Evolutionary conservation across 2,797 vertebrate genomes (phyloP).

Genomic region (Cercopithecus hamlyni): DNA sequence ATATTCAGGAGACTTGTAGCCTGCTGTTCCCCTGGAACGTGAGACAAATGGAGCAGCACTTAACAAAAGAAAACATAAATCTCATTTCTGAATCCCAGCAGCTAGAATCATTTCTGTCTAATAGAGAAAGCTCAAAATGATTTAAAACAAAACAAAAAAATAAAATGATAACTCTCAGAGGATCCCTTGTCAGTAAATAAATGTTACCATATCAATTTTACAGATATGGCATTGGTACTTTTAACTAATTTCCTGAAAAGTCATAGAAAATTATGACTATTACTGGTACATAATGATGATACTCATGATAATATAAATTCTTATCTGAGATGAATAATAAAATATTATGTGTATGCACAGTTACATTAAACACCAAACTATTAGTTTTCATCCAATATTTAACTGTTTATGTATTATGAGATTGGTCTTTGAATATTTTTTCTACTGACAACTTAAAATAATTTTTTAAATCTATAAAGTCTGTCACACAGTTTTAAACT

Average conservation of each 20-base stretch:
- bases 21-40: background rate
- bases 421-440: background rate
- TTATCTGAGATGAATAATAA: background rate
- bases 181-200: background rate
- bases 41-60: background rate
- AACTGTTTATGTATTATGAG: background rate
- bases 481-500: background rate
- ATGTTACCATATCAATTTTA: background rate
- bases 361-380: background rate
- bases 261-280: background rate
- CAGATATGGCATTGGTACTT: background rate
- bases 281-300: background rate
- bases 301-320: background rate
- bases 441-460: background rate
- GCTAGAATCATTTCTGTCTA: background rate
- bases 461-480: background rate
- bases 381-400: background rate
- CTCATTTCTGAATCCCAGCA: background rate
- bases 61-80: background rate
- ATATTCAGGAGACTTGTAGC: background rate
- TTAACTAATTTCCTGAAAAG: background rate
- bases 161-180: background rate
- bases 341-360: background rate
- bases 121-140: background rate
- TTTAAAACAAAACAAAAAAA: background rate